Conservation (phyloP, 2,797 vertebrate species). For the Chloroceryle amazona region DNA sequence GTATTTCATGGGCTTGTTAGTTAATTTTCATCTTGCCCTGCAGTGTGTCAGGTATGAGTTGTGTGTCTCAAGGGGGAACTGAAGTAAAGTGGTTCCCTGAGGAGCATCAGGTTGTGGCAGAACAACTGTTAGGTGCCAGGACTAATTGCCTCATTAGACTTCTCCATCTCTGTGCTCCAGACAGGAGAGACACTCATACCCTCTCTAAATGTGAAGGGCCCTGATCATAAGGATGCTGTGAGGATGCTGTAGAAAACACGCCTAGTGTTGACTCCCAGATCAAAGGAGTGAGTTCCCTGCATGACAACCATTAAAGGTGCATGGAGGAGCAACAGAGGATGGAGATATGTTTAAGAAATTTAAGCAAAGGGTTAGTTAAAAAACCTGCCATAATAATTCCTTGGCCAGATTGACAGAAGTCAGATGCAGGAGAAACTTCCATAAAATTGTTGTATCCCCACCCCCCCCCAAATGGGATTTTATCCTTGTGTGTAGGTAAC, state of each 20-base stretch:
- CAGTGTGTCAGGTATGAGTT: not conserved
- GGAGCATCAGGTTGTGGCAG: not conserved
- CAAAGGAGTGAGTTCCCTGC: not conserved
- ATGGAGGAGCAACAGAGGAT: not conserved
- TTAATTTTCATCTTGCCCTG: not conserved
- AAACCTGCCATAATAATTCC: not conserved
- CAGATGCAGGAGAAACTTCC: not conserved
- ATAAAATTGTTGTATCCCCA: not conserved
- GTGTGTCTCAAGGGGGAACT: not conserved
- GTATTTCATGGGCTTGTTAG: not conserved
- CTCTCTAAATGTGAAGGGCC: not conserved
- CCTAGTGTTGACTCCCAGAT: not conserved
- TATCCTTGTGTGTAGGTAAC: not conserved
- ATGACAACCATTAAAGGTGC: not conserved
- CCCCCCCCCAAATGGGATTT: not conserved
- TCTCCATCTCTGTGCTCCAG: not conserved
- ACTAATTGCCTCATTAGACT: not conserved
- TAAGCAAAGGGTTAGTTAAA: not conserved
- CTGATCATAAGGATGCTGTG: not conserved
- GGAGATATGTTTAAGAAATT: not conserved
- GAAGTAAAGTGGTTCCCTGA: not conserved
- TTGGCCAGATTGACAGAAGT: not conserved
- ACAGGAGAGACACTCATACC: not conserved
- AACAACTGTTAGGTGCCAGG: not conserved
- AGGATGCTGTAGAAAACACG: not conserved